Evolutionary conservation across 2,888 invertebrate genomes (phyloP), one percentile per base, ranked within the genome.

Genomic region (Oxycera nigricornis): DNA sequence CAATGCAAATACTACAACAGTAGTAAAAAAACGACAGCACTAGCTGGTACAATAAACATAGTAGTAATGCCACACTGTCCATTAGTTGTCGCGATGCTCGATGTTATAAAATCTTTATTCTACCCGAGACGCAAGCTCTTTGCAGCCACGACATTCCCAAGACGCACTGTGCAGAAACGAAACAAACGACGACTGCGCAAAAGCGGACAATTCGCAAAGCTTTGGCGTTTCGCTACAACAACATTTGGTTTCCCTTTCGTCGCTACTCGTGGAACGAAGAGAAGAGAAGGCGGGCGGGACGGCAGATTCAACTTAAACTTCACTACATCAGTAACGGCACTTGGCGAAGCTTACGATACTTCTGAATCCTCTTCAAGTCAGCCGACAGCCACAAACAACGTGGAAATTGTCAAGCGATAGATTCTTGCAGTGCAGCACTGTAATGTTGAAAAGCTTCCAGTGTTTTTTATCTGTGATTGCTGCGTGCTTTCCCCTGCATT

Each of bases 261-360:
- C 30, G 65, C 39, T 3, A 41, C 39, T 24, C 24, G 14, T 11
- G 17, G 20, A 35, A 6, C 11, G 39, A 7, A 20, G 14, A 39
- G 14, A 30, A 24, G 39, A n/a, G 11, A 14, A n/a, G 46, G 14
- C 17, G 46, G 11, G 17, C 14, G 6, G 35, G 35, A 11, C n/a
- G n/a, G n/a, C 11, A 11, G 6, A 35, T 35, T 11, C 35, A 35
- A 35, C 35, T 7, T 7, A 11, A 6, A 35, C 35, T 7, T n/a
- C 31, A 30, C 61, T 61, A 61, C 61, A 31, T 20, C 62, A 62
- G 41, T 65, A 65, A 65, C 65, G 65, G 65, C 65, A 65, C 41
- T 65, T 65, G 39, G 65, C 39, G 24, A 41, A 41, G 41, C 41
- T 65, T 39, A 65, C 65, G 62, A 17, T 62, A 62, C 31, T 30